Base-by-base conservation (phyloP, 2,113 vertebrate species). In the Lontra canadensis region DNA sequence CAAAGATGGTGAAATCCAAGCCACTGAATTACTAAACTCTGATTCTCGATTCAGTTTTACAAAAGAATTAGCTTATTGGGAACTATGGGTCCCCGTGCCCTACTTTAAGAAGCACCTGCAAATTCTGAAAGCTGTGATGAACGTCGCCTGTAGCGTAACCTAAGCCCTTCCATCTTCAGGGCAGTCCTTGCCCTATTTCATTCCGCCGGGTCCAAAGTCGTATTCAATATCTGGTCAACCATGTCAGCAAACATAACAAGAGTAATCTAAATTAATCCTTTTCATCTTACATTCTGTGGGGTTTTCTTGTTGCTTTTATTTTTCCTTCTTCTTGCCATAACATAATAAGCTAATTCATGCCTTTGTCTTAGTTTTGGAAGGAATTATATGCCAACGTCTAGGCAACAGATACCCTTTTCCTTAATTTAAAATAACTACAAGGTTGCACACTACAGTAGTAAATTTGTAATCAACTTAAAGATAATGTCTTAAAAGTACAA, bases 351-450 rank as follows among this genome's bases (percentile, higher is more conserved):
- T 98, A 99, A 98, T 98, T 95, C 92, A 98, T 95, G 97, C 95
- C 96, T 98, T 98, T 98, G 97, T 98, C 97, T 97, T 98, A 98
- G 94, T 98, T 97, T 98, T 96, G 84, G 92, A 98, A 98, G 90
- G 84, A 98, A 98, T 98, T 98, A 98, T 93, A 98, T 97, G 90
- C 85, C 97, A 98, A 97, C 92, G 98, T 97, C 94, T 95, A 98
- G 91, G 95, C 98, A 97, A 98, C 93, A 93, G 91, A 98, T 98
- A 98, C 74, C 94, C 97, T 98, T 98, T 98, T 96, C 97, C 98
- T 97, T 98, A 97, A 98, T 97, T 98, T 98, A 98, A 98, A 98
- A 97, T 98, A 98, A 98, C 98, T 98, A 97, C 93, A 89, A 98
- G 97, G 97, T 97, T 98, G 95, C 69, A 93, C 92, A 98, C 96